Percentiles rank a stretch among this genome's conserved stretches.
Conservation (phyloP, 2,888 invertebrate genomes). For the Megastigmus dorsalis region DNA sequence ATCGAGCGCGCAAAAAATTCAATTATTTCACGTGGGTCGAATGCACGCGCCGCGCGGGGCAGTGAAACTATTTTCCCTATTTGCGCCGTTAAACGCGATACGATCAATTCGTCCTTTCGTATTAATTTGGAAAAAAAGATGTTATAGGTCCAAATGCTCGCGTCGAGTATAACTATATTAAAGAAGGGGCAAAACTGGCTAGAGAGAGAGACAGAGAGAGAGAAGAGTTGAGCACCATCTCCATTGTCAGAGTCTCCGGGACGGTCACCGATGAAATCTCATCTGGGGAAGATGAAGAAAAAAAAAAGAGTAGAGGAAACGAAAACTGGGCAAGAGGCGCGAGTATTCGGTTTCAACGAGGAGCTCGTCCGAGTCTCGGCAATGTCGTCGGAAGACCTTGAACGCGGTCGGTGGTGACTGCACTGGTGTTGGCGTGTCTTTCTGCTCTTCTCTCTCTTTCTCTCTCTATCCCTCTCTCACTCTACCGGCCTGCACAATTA, state of each 20-base stretch:
- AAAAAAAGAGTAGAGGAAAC: neutral
- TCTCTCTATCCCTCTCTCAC: no score
- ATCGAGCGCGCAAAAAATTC: no score
- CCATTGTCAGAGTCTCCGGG: constrained; percentile 25
- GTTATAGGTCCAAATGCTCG: no score
- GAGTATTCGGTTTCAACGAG: constrained; percentile 41
- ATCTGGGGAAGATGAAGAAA: neutral
- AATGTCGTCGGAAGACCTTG: constrained; percentile 21
- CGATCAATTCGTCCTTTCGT: no score
- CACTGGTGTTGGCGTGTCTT: no score
- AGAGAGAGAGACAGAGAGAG: neutral
- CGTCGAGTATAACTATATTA: no score
- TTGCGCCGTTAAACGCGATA: neutral
- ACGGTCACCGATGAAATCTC: constrained; percentile 39
- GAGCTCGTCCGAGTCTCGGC: no score
- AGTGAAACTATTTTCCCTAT: neutral
- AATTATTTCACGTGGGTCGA: no score
- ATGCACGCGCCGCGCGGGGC: no score
- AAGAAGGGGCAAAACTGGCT: neutral
- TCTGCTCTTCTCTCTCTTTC: neutral
- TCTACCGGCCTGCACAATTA: constrained; percentile 25
- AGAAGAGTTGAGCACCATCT: neutral
- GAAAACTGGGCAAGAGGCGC: constrained; percentile 4
- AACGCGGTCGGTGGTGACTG: constrained; percentile 4
- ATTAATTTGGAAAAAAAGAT: no score